Percentiles rank a stretch among this genome's conserved stretches.
Evolutionary conservation across 2,113 vertebrate species (phyloP).

Genomic region (Pavo muticus): DNA sequence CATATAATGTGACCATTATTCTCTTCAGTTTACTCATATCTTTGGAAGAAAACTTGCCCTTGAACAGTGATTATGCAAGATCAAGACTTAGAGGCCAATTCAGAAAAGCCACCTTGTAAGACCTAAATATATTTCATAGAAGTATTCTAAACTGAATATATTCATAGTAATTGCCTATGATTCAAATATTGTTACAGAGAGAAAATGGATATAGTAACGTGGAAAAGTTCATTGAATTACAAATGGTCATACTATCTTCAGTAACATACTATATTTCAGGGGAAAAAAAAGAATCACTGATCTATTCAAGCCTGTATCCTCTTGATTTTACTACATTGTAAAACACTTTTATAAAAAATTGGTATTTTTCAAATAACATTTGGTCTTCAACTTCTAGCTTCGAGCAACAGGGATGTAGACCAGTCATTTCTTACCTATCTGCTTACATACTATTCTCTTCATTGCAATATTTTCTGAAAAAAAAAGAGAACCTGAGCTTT

Average conservation of each 20-base stretch:
- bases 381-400: neutral
- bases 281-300: neutral
- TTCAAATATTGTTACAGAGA: neutral
- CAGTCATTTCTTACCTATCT: neutral
- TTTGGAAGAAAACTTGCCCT: neutral
- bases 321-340: neutral
- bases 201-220: neutral
- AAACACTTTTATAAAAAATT: neutral
- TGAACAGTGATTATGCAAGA: neutral
- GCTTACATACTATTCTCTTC: neutral
- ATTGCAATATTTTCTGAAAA: neutral
- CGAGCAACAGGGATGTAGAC: neutral
- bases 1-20: neutral
- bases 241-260: neutral
- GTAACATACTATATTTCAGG: neutral
- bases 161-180: neutral
- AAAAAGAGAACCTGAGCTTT: neutral
- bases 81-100: neutral
- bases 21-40: neutral
- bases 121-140: neutral
- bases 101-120: neutral
- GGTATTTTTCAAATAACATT: neutral
- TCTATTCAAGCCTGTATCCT: neutral
- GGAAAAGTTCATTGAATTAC: neutral
- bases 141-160: neutral